Base-by-base conservation (phyloP, 2,888 invertebrate genomes). In the Macrophya annulata region DNA sequence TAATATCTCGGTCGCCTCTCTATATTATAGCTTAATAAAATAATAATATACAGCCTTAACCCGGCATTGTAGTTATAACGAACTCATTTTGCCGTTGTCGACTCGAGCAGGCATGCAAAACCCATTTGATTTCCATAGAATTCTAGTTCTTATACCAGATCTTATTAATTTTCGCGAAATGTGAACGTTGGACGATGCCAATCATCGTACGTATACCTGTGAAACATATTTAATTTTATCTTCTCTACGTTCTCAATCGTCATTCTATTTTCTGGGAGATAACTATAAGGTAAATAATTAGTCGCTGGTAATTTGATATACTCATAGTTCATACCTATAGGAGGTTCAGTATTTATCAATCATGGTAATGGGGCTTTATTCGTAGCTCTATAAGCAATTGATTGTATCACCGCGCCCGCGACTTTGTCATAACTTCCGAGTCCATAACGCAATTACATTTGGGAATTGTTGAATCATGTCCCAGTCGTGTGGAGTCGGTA, bases 61-160 rank as follows among this genome's bases (percentile, higher is more conserved):
- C 85, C 88, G 87, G 86, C 88, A 88, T 88, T 88, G 88, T 68
- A 59, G 84, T 59, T 82, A 77, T 85, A 84, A 59, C 79, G 45
- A 85, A 65, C 76, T 62, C 84, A 48, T 83, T 51, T 71, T 65
- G 68, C 21, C 85, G 55, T 83, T 37, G 31, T 68, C 55, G 68
- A 62, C 83, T 74, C 87, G 85, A 77, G 65, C 76, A 86, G 82
- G 85, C 86, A 87, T 85, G 68, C 84, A 55, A 86, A 87, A 72
- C 86, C 90, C 91, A 92, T 92, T 92, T 90, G 89, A 92, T 92
- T 92, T 92, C 84, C 92, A 92, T 92, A 92, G 91, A 92, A 92
- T 92, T 91, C 91, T 88, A 91, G 89, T 92, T 92, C 68, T 68
- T 89, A 88, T 90, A 90, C 71, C 65, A 87, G 85, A 87, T 88